Percentiles rank a stretch among this genome's conserved stretches.
Evolutionary conservation across 2,797 vertebrate genomes (phyloP).

Genomic region (Columba guinea): DNA sequence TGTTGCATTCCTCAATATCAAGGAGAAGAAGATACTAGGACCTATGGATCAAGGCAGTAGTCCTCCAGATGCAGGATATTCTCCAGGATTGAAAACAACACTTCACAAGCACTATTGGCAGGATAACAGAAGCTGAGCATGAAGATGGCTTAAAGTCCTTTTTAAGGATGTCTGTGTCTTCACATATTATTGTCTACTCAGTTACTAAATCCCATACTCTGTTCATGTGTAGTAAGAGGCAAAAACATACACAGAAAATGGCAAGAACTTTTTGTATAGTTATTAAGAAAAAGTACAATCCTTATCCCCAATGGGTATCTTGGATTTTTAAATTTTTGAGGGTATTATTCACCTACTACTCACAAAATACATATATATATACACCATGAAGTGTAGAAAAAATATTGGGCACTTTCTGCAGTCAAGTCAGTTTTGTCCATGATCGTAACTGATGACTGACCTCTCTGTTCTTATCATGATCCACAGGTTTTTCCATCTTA

Average conservation of each 20-base stretch:
- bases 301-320: background rate
- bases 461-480: background rate
- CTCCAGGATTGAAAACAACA: background rate
- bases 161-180: background rate
- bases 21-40: background rate
- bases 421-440: background rate
- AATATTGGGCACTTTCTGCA: background rate
- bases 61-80: background rate
- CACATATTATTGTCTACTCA: background rate
- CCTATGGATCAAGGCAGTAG: background rate
- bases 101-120: background rate
- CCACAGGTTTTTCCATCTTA: background rate
- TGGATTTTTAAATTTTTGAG: background rate
- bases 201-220: background rate
- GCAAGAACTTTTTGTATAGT: background rate
- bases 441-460: background rate
- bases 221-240: background rate
- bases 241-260: background rate
- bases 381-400: background rate
- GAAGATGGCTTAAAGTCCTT: background rate
- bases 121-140: background rate
- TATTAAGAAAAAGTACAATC: background rate
- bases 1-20: background rate
- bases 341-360: background rate
- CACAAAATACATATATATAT: background rate